Evolutionary conservation across 2,888 invertebrate species (phyloP).

Genomic region (Fragum fragum): DNA sequence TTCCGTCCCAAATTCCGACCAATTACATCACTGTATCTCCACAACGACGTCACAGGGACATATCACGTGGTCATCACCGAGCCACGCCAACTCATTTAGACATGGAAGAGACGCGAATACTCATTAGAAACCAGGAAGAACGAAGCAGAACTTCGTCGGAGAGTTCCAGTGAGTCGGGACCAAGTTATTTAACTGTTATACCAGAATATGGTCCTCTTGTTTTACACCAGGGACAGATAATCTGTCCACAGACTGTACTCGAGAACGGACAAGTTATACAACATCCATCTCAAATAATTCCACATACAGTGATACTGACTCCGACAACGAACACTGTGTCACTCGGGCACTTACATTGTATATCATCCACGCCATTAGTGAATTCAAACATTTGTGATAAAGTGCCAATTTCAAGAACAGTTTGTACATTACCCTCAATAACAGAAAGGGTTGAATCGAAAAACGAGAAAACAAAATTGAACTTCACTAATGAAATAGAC

Average conservation of each 20-base stretch:
- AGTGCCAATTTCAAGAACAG: not conserved
- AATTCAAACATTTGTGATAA: not conserved
- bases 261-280: slow-evolving; percentile 3
- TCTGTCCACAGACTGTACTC: slow-evolving; percentile 20
- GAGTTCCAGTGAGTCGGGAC: slow-evolving; percentile 46
- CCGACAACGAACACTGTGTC: not conserved
- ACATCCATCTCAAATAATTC: slow-evolving; percentile 1
- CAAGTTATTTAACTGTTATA: not conserved
- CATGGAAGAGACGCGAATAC: slow-evolving; percentile 35
- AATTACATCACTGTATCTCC: slow-evolving; percentile 48
- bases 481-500: not conserved
- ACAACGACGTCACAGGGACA: slow-evolving; percentile 14
- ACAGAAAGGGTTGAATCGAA: not conserved
- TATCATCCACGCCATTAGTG: not conserved
- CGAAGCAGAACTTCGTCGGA: slow-evolving; percentile 61
- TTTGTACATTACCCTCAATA: slow-evolving; percentile 5
- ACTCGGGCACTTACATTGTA: not conserved
- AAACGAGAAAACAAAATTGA: not conserved
- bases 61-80: slow-evolving; percentile 2
- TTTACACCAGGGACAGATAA: slow-evolving; percentile 16
- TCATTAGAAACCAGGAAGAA: slow-evolving; percentile 45
- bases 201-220: not conserved
- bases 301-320: not conserved
- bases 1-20: slow-evolving; percentile 68
- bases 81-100: not conserved